phyloP scores from a whole-genome alignment of 2,797 vertebrate genomes.

The Mallotus villosus region DNA sequence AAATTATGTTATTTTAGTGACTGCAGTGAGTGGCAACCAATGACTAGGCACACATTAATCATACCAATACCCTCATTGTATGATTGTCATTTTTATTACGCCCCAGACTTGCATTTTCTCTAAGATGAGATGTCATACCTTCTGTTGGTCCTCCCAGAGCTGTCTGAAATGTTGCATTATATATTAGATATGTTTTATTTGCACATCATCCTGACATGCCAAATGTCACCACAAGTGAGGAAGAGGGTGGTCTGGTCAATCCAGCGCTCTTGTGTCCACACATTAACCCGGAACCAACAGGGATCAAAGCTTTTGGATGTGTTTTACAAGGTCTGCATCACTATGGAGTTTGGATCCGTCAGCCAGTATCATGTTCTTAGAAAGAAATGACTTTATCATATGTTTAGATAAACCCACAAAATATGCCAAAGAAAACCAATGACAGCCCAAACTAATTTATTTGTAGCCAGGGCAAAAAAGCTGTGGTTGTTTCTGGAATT shows the following conservation, averaged over 20 bases:
- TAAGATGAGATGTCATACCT: background rate
- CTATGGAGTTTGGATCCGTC: constrained; percentile 13
- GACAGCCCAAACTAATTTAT: constrained; percentile 38
- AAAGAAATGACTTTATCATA: constrained; percentile 39
- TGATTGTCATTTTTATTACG: background rate
- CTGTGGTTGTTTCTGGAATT: constrained; percentile 42
- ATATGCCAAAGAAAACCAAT: constrained; percentile 40
- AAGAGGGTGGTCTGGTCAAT: constrained; percentile 1
- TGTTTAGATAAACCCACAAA: constrained; percentile 31
- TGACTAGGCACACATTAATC: background rate
- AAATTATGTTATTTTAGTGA: background rate
- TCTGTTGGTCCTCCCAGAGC: background rate
- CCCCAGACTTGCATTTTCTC: background rate
- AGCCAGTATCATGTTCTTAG: constrained; percentile 25
- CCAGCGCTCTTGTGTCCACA: constrained; percentile 4
- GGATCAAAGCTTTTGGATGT: constrained; percentile 17
- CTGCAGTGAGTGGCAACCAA: background rate
- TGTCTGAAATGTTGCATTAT: background rate
- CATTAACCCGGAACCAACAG: background rate
- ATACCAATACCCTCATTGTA: background rate
- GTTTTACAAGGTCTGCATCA: constrained; percentile 24
- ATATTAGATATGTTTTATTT: background rate
- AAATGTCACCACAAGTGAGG: background rate
- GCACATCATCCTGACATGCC: constrained; percentile 1
- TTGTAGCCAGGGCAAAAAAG: constrained; percentile 17